Conservation (phyloP, 2,888 invertebrate species). For the Rhyacophila evoluta region DNA sequence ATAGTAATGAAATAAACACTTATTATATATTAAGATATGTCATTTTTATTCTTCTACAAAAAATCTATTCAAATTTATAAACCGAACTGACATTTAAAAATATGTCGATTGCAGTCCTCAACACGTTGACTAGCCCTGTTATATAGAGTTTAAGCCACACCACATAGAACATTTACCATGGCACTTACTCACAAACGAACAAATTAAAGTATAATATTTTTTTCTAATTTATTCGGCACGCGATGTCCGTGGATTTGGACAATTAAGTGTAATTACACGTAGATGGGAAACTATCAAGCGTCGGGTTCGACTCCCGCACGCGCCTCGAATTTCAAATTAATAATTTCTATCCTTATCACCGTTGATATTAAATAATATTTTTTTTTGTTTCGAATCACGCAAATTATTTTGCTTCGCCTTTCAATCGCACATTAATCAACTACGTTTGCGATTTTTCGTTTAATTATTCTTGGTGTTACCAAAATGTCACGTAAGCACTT, state of each 20-base stretch:
- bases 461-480: no score
- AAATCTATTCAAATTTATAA: no score
- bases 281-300: background rate
- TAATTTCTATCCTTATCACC: background rate
- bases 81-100: no score
- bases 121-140: no score
- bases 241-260: slow-evolving; percentile 25
- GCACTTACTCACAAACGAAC: slow-evolving; percentile 15
- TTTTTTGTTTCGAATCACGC: background rate
- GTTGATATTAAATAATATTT: background rate
- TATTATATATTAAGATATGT: no score
- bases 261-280: slow-evolving; percentile 39
- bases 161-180: background rate
- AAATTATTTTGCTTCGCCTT: background rate
- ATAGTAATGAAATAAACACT: no score
- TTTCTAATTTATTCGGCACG: slow-evolving; percentile 38
- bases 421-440: background rate
- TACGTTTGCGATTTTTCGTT: background rate
- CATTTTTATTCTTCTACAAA: no score
- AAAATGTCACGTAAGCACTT: background rate
- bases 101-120: no score
- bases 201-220: slow-evolving; percentile 12
- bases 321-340: background rate
- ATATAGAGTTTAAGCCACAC: background rate
- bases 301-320: slow-evolving; percentile 5